These are phyloP conservation scores for Tetragonisca angustula DNA, from an alignment of 2,888 invertebrate species.

Conservation along the genomic window DNA sequence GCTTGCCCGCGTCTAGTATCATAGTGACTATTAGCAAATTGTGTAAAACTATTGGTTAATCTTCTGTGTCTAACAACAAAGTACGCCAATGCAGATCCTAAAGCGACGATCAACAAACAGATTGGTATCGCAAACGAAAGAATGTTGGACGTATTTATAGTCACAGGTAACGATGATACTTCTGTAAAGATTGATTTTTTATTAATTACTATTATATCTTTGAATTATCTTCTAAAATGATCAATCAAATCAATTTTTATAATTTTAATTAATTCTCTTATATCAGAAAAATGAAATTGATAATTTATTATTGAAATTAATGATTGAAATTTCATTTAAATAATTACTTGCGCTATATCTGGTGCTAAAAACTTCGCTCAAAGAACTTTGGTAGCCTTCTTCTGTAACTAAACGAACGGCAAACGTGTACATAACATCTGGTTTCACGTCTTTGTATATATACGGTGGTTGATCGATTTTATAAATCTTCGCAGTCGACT, in stretches of 20 bases:
- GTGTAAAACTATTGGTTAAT: constrained; percentile 91
- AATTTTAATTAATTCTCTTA: too few species aligned
- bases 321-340: background rate
- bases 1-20: constrained; percentile 94
- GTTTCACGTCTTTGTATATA: constrained; percentile 85
- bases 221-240: constrained; percentile 1
- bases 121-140: constrained; percentile 86
- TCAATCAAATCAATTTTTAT: background rate
- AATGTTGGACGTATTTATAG: constrained; percentile 80
- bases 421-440: constrained; percentile 86
- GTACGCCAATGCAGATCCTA: constrained; percentile 87
- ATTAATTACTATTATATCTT: background rate
- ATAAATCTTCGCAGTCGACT: constrained; percentile 83
- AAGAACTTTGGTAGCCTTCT: constrained; percentile 87
- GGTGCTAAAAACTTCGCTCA: constrained; percentile 86
- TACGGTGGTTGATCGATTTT: constrained; percentile 86
- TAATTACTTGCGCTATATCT: constrained; percentile 79
- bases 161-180: constrained; percentile 55
- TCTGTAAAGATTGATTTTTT: constrained; percentile 24
- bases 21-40: constrained; percentile 94
- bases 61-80: constrained; percentile 89
- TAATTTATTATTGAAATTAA: background rate
- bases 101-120: constrained; percentile 85
- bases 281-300: background rate
- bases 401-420: constrained; percentile 87